A percentile compares a stretch with the other conserved stretches of the same genome.
phyloP scores from a whole-genome alignment of 2,113 vertebrate species.

The Otolemur garnettii region DNA sequence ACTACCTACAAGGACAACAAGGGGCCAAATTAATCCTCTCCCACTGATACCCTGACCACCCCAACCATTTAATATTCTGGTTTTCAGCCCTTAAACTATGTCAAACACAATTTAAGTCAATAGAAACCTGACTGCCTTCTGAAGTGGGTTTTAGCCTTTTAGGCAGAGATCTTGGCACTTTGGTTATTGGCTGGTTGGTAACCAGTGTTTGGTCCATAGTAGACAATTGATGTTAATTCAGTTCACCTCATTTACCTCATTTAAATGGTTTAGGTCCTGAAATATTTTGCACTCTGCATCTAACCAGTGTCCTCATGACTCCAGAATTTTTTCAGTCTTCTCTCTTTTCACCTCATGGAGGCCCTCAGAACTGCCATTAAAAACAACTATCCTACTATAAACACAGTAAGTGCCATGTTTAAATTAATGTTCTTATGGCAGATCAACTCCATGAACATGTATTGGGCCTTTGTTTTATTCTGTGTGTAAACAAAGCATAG shows the following conservation, averaged over 20 bases:
- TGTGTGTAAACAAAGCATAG: not conserved
- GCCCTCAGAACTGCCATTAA: not conserved
- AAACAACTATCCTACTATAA: not conserved
- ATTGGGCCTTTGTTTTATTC: not conserved
- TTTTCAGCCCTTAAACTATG: not conserved
- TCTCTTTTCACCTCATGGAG: not conserved
- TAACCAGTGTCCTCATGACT: not conserved
- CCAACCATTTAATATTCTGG: not conserved
- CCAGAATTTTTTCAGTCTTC: not conserved
- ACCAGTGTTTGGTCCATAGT: not conserved
- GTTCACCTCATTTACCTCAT: not conserved
- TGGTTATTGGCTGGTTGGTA: not conserved
- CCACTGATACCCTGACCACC: not conserved
- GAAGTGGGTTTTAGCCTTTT: slow-evolving; percentile 49
- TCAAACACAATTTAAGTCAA: slow-evolving; percentile 41
- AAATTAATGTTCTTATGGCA: not conserved
- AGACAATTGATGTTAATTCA: not conserved
- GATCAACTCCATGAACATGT: not conserved
- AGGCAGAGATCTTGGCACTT: slow-evolving; percentile 24
- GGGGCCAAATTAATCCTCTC: not conserved
- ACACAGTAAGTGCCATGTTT: not conserved
- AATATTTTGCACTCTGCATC: not conserved
- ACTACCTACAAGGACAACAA: too few relatives aligned
- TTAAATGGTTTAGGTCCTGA: not conserved
- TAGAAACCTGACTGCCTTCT: not conserved